These are phyloP conservation scores for Prionailurus bengalensis DNA, from an alignment of 2,113 vertebrate genomes.

Conservation along the genomic window DNA sequence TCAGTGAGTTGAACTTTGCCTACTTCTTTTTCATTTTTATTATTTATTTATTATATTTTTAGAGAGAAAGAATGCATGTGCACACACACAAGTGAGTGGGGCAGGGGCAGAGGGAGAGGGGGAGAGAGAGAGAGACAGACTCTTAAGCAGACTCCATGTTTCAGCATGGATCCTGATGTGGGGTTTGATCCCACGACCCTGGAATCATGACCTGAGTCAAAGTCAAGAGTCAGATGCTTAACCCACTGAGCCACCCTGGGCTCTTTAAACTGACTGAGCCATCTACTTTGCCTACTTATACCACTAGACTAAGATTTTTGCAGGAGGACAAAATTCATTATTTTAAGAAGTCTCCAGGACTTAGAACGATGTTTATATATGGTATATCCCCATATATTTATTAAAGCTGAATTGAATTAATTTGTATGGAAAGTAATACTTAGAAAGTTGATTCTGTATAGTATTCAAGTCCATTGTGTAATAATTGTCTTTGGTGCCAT, in stretches of 20 bases:
- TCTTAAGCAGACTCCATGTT: too few species aligned
- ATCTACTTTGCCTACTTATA: not conserved
- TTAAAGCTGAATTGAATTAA: constrained; percentile 5
- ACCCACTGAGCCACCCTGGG: too few species aligned
- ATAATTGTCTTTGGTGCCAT: constrained; percentile 58
- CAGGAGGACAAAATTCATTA: not conserved
- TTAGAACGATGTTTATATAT: not conserved
- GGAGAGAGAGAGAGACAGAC: too few species aligned
- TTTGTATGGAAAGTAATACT: not conserved
- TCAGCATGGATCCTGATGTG: too few species aligned
- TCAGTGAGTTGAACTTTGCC: not conserved
- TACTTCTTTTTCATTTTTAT: not conserved
- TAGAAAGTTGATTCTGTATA: not conserved
- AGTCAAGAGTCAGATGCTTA: too few species aligned
- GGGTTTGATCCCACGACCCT: too few species aligned
- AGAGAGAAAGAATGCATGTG: too few species aligned
- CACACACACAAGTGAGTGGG: too few species aligned
- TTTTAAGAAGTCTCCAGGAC: not conserved
- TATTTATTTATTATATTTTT: too few species aligned
- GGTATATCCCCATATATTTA: not conserved
- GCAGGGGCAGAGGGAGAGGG: too few species aligned
- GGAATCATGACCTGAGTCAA: too few species aligned
- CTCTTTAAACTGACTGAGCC: too few species aligned
- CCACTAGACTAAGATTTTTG: not conserved
- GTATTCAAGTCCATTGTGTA: not conserved